Evolutionary conservation across 2,797 vertebrate genomes (phyloP), one percentile per base, ranked within the genome.

Genomic region (Syncerus caffer): DNA sequence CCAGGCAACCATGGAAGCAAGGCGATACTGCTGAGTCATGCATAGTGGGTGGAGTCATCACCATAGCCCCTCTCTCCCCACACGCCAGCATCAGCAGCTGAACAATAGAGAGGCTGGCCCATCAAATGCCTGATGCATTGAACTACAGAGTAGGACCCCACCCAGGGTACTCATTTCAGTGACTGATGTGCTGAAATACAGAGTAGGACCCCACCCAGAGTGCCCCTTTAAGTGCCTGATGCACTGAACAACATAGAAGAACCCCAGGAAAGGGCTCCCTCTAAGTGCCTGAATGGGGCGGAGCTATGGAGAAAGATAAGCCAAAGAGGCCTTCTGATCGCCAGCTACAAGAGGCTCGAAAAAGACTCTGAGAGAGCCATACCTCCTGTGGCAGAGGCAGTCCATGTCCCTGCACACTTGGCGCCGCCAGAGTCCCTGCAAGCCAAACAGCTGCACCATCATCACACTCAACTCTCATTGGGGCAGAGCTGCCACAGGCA

Each of bases 391-490:
- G 9, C 64, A 71, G 64, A 71, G 64, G 64, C 19, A 71, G 19
- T 71, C 64, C n/a, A 5, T 71, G 64, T 38, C 64, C 64, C n/a
- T 71, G n/a, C 17, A 21, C 34, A 71, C 4, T 21, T 38, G 64
- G 10, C 0, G 0, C n/a, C 0, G 0, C 64, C 10, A 12, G n/a
- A 12, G 64, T 38, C 19, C n/a, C n/a, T 0, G 0, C n/a, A 38
- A 71, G n/a, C n/a, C 64, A 71, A 71, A 19, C 64, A 38, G n/a
- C 64, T 71, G 64, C 0, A 10, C 64, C n/a, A 21, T 34, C 10
- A 12, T 38, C 64, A 71, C 0, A 1, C 64, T 71, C n/a, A 71
- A 38, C 64, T 38, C n/a, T 71, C n/a, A 21, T n/a, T 71, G 64
- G 64, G 64, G 9, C 64, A 71, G 64, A 71, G n/a, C n/a, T 38